Evolutionary conservation across 2,888 invertebrate species (phyloP).

Genomic region (Diaphora mendica): DNA sequence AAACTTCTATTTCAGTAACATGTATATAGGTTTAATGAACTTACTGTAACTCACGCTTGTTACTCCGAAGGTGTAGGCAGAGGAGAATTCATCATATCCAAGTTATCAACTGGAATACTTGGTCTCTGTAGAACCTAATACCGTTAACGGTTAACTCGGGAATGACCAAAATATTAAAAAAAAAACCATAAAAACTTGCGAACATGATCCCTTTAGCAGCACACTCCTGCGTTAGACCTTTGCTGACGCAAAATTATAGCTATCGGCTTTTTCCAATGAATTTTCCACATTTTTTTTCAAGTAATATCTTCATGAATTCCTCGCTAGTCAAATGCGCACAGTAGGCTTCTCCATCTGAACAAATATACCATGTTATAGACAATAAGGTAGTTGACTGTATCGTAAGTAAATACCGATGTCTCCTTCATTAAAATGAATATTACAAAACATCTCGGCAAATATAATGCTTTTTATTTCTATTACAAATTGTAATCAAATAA

Average conservation of each 20-base stretch:
- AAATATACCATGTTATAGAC: background rate
- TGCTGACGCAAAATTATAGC: background rate
- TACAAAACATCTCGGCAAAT: too few species aligned
- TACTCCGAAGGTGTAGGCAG: background rate
- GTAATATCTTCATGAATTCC: background rate
- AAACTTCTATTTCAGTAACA: background rate
- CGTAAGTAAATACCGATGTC: too few species aligned
- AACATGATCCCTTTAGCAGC: too few species aligned
- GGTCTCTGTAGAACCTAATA: too few species aligned
- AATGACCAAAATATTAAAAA: background rate
- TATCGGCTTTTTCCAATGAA: background rate
- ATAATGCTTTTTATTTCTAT: too few species aligned
- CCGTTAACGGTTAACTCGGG: fast-evolving
- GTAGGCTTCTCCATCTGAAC: background rate
- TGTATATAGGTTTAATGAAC: too few species aligned
- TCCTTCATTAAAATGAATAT: too few species aligned
- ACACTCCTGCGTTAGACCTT: background rate
- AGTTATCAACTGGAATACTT: too few species aligned
- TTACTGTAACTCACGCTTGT: too few species aligned
- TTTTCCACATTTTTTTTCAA: background rate
- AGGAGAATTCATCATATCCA: background rate
- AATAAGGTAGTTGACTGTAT: too few species aligned
- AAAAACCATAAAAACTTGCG: too few species aligned
- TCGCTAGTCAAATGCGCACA: background rate
- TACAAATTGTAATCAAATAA: too few species aligned